These are phyloP conservation scores for Dolomedes plantarius DNA, from an alignment of 2,888 invertebrate genomes.

Conservation along the genomic window DNA sequence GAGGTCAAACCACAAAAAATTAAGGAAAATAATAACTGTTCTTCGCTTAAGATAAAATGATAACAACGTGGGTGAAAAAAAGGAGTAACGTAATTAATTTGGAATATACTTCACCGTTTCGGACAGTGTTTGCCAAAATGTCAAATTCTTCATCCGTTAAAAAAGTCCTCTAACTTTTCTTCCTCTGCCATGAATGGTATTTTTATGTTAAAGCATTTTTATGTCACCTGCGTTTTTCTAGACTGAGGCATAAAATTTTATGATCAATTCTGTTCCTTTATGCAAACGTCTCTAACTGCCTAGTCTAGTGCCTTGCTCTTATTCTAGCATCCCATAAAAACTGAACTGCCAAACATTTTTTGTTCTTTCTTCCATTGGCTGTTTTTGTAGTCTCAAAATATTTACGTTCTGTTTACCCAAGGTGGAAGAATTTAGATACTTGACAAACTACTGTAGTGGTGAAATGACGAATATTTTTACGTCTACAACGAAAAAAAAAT, in stretches of 20 bases:
- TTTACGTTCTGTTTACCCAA: not conserved
- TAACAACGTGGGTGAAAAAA: too few species aligned
- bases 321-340: not conserved
- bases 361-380: not conserved
- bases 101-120: too few species aligned
- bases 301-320: not conserved
- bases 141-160: not conserved
- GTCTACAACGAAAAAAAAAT: too few species aligned
- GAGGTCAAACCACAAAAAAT: too few species aligned
- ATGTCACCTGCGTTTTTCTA: not conserved
- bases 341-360: too few species aligned
- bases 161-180: not conserved
- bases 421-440: not conserved
- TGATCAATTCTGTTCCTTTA: constrained; percentile 3
- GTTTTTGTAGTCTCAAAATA: not conserved
- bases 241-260: constrained; percentile 3
- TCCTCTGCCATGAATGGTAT: not conserved
- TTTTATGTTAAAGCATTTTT: constrained; percentile 6
- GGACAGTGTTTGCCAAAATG: too few species aligned
- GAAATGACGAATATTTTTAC: too few species aligned
- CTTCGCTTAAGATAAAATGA: too few species aligned
- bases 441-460: too few species aligned
- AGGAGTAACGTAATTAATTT: too few species aligned
- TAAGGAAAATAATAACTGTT: too few species aligned
- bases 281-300: constrained; percentile 3